Conservation (phyloP, 2,797 vertebrate species). For the Oreochromis grahami region DNA sequence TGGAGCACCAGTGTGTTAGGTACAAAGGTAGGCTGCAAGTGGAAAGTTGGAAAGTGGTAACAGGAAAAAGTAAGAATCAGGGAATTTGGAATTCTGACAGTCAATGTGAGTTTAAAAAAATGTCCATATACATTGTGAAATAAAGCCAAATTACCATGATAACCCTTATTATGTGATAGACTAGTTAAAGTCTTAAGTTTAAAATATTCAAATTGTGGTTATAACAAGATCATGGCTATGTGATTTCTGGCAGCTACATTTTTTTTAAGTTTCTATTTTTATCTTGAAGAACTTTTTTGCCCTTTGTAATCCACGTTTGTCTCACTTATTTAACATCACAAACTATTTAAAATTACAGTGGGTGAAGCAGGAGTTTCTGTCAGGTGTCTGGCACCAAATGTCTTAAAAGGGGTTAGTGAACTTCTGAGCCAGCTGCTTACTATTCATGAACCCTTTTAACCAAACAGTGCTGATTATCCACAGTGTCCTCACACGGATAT, state of each 20-base stretch:
- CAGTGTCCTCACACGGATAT: not conserved
- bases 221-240: not conserved
- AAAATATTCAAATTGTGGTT: not conserved
- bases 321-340: not conserved
- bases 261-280: not conserved
- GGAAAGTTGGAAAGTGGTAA: not conserved
- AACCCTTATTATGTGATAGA: not conserved
- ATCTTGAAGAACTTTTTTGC: not conserved
- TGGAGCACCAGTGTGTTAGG: not conserved
- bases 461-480: not conserved
- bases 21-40: not conserved
- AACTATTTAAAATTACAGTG: not conserved
- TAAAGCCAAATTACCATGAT: not conserved
- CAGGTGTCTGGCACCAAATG: not conserved
- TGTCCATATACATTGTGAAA: not conserved
- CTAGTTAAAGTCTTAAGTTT: not conserved
- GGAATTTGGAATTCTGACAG: not conserved
- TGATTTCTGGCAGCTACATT: not conserved
- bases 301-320: not conserved
- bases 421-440: slow-evolving; percentile 9
- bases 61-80: not conserved
- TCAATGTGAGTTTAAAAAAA: not conserved
- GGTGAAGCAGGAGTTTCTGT: not conserved
- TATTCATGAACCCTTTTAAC: slow-evolving; percentile 28
- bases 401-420: slow-evolving; percentile 1